These are phyloP conservation scores for Scolopax bukidnonensis DNA, from an alignment of 2,797 vertebrate species.

Conservation along the genomic window DNA sequence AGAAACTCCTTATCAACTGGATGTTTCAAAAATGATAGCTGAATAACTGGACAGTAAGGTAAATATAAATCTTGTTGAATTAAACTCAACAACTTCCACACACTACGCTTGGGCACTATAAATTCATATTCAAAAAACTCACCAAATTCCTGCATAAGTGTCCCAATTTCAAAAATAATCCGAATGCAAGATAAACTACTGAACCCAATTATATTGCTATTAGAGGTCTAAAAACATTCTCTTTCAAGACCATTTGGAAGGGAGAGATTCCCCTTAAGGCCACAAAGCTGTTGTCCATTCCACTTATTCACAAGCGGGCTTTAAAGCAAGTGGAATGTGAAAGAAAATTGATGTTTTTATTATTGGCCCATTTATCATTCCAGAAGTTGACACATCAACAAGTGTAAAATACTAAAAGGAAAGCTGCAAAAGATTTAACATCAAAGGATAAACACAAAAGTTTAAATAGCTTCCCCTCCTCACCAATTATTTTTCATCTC, in stretches of 20 bases:
- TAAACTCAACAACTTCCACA: background rate
- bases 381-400: background rate
- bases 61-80: background rate
- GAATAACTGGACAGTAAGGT: background rate
- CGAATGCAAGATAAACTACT: rapidly evolving
- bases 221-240: background rate
- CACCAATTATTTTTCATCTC: background rate
- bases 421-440: background rate
- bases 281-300: background rate
- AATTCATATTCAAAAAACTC: background rate
- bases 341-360: background rate
- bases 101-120: background rate
- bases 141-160: background rate
- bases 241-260: background rate
- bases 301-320: background rate
- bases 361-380: background rate
- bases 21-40: background rate
- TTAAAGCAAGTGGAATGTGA: background rate
- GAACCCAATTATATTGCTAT: background rate
- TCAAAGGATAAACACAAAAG: background rate
- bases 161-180: background rate
- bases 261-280: background rate
- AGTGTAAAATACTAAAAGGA: background rate
- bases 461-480: background rate
- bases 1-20: background rate